Base-by-base conservation (phyloP, 2,888 invertebrate genomes). In the Andrena praecox region DNA sequence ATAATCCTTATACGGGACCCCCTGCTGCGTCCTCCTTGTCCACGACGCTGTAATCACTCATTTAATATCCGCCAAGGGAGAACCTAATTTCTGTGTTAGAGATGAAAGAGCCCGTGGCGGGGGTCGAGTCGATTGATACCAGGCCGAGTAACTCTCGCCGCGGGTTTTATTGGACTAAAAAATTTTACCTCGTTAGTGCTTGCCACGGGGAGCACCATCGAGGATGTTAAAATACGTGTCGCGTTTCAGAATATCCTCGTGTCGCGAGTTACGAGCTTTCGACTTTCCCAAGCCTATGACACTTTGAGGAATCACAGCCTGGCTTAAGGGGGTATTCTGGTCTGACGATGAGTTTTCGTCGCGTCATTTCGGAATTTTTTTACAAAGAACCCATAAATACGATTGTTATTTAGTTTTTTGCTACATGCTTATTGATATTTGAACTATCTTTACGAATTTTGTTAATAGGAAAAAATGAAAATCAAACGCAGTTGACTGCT, bases 21-120 rank as follows among this genome's bases (percentile, higher is more conserved):
- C 60, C 56, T 54, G 68, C 24, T 24, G 68, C 60, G 48, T 35
- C 42, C 31, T 80, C 52, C 81, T 68, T 56, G 70, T 75, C 52
- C 59, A 48, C 56, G 70, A 56, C 35, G 50, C 60, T 52, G 69
- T 85, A 84, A 87, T 84, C 81, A 52, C 64, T 85, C 77, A 77
- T 87, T 85, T 85, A 83, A 87, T 87, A 83, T 87, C 85, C 70
- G 33, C 31, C 73, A 31, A 16, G 63, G 68, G 60, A 69, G 74
- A 76, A 73, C 29, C 63, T 82, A 78, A 85, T 87, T 85, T 68
- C 74, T 72, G n/a, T 2, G 12, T 66, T 60, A 29, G 66, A 60
- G 64, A 68, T 59, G 66, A 84, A 81, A 79, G 75, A 77, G 50
- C 81, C 70, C 59, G 75, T 50, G 71, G 62, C 56, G 75, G 29